Evolutionary conservation across 2,888 invertebrate genomes (phyloP).

Genomic region (Macrosoma leucophasiata): DNA sequence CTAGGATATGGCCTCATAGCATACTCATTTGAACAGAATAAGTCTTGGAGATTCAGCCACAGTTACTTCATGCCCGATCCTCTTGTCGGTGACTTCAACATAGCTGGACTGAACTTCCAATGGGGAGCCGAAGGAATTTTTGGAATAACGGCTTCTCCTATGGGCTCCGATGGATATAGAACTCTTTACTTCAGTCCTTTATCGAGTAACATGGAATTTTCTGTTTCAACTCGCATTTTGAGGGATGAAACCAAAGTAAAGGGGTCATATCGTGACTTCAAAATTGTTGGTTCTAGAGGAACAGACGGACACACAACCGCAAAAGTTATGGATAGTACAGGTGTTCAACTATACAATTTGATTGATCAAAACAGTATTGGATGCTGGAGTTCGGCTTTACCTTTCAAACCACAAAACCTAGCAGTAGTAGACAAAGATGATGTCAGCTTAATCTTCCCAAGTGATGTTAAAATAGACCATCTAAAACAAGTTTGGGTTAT

Average conservation of each 20-base stretch:
- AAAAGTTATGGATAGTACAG: slow-evolving; percentile 83
- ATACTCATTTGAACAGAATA: slow-evolving; percentile 85
- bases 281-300: slow-evolving; percentile 79
- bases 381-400: slow-evolving; percentile 84
- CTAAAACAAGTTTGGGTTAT: slow-evolving; percentile 85
- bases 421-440: slow-evolving; percentile 85
- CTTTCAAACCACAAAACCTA: slow-evolving; percentile 79
- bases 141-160: slow-evolving; percentile 83
- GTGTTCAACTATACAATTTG: slow-evolving; percentile 84
- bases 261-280: slow-evolving; percentile 83
- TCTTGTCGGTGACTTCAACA: slow-evolving; percentile 84
- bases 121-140: slow-evolving; percentile 90
- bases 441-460: slow-evolving; percentile 84
- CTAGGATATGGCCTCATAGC: slow-evolving; percentile 87
- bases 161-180: slow-evolving; percentile 79
- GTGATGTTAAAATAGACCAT: slow-evolving; percentile 85
- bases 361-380: slow-evolving; percentile 89
- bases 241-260: slow-evolving; percentile 80
- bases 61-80: slow-evolving; percentile 90
- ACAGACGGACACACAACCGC: slow-evolving; percentile 82
- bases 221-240: slow-evolving; percentile 84
- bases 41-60: slow-evolving; percentile 87
- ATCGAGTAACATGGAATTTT: slow-evolving; percentile 85
- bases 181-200: slow-evolving; percentile 87
- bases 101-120: slow-evolving; percentile 88